These are phyloP conservation scores for Epinephelus awoara DNA, from an alignment of 2,797 vertebrate genomes.

Conservation along the genomic window DNA sequence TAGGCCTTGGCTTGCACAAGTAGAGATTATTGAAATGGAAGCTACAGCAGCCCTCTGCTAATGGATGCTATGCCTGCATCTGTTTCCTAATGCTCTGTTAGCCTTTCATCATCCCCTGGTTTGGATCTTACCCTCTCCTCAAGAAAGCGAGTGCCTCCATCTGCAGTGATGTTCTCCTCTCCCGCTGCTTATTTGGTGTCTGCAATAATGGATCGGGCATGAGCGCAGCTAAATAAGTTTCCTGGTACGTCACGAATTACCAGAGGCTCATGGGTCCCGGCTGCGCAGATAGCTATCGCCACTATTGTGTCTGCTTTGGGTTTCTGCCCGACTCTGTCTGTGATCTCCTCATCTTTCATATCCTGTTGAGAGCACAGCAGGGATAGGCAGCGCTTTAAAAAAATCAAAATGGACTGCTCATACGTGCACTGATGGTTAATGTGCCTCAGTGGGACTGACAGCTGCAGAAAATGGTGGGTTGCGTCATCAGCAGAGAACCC, in stretches of 20 bases:
- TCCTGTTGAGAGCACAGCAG: conserved; percentile 73
- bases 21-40: not conserved
- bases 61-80: not conserved
- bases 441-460: conserved; percentile 29
- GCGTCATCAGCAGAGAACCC: conserved; percentile 31
- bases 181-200: conserved; percentile 39
- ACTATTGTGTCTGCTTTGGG: conserved; percentile 67
- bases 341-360: conserved; percentile 84
- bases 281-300: conserved; percentile 68
- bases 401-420: conserved; percentile 45
- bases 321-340: conserved; percentile 46
- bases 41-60: not conserved
- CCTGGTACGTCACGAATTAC: conserved; percentile 52
- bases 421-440: conserved; percentile 71
- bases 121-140: conserved; percentile 12
- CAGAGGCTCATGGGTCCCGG: conserved; percentile 22
- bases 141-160: not conserved
- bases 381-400: conserved; percentile 34
- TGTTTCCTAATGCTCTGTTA: conserved; percentile 24
- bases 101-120: conserved; percentile 1
- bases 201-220: conserved; percentile 38
- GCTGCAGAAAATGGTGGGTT: not conserved
- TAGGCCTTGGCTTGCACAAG: not conserved
- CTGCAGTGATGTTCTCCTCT: not conserved
- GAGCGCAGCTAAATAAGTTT: conserved; percentile 46